A percentile compares a stretch with the other conserved stretches of the same genome.
These are phyloP conservation scores for Sebastes trivittatus DNA, from an alignment of 2,797 vertebrate genomes.

Conservation along the genomic window DNA sequence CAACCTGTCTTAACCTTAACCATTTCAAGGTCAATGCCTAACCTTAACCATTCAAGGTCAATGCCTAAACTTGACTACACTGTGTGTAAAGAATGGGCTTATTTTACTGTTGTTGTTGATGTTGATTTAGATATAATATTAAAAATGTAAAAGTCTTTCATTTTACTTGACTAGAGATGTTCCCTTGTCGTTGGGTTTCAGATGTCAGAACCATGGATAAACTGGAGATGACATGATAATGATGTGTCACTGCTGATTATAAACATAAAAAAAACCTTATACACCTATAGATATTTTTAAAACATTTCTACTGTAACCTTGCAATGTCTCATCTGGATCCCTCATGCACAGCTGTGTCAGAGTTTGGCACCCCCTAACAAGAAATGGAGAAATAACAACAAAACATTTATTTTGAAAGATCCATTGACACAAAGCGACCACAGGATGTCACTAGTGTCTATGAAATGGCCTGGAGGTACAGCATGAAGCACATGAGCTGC, in stretches of 20 bases:
- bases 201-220: background rate
- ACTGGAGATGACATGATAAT: background rate
- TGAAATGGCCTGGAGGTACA: background rate
- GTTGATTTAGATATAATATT: too few species aligned
- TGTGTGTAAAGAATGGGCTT: too few species aligned
- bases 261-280: too few species aligned
- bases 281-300: background rate
- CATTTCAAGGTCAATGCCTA: too few species aligned
- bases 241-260: background rate
- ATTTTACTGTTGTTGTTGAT: too few species aligned
- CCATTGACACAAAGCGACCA: slow-evolving; percentile 46
- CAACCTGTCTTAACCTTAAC: too few species aligned
- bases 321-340: background rate
- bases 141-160: too few species aligned
- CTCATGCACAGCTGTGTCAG: background rate
- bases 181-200: background rate
- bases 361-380: background rate
- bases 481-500: too few species aligned
- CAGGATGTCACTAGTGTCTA: slow-evolving; percentile 65
- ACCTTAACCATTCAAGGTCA: too few species aligned
- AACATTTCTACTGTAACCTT: background rate
- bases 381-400: background rate
- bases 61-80: too few species aligned
- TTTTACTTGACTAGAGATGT: too few species aligned
- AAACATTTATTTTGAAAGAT: background rate